Evolutionary conservation across 64 coral and sea anemone species (phyloP).

Genomic region (Platygyra sinensis): DNA sequence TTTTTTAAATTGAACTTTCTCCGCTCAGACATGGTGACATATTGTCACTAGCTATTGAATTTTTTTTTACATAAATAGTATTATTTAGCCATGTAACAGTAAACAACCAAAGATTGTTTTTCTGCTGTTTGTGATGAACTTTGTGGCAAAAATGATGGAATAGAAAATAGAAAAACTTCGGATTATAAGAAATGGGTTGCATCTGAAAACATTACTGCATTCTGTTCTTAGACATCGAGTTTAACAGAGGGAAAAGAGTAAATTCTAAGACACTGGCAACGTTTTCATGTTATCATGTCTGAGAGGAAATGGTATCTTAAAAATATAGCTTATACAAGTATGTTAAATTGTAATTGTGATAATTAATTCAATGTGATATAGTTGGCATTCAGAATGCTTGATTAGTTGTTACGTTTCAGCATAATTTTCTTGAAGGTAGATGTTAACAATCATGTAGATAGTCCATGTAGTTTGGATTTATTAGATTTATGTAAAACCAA

Average conservation of each 20-base stretch:
- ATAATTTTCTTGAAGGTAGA: background rate
- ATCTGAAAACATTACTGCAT: background rate
- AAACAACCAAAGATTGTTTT: too few species aligned
- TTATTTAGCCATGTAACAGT: too few species aligned
- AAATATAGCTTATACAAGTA: background rate
- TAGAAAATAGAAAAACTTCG: too few species aligned
- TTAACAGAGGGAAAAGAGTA: background rate
- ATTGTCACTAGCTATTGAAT: too few species aligned
- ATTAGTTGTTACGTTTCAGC: background rate
- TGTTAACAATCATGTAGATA: background rate
- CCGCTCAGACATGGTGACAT: background rate
- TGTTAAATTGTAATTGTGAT: background rate
- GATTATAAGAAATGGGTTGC: too few species aligned
- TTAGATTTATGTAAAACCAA: too few species aligned
- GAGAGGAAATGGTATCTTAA: background rate
- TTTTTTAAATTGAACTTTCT: background rate
- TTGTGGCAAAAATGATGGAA: too few species aligned
- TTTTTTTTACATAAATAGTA: too few species aligned
- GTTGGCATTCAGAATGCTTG: background rate
- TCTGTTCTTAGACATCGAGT: background rate
- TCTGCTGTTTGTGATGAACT: too few species aligned
- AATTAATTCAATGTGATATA: background rate
- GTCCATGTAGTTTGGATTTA: too few species aligned
- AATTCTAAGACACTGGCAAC: background rate
- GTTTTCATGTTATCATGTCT: background rate